Evolutionary conservation across 2,888 invertebrate genomes (phyloP), one percentile per base, ranked within the genome.

Genomic region (Rugalucina vietnamica): DNA sequence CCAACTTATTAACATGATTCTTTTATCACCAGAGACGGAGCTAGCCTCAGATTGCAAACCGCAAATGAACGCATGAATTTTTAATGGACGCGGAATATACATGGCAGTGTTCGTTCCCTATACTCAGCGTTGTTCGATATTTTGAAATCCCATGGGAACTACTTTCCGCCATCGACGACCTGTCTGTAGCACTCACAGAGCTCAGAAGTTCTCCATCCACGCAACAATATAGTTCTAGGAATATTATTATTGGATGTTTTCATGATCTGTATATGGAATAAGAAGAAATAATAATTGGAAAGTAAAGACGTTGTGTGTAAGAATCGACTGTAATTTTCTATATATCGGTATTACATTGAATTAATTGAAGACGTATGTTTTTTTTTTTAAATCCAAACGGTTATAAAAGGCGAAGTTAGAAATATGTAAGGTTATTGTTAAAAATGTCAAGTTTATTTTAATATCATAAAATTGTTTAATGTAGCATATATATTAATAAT

Each of bases 61-160:
- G 24, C 60, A 60, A 60, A 60, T 60, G 60, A 60, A 60, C 27
- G 60, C 60, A 60, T 60, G 24, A 60, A 60, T 60, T 60, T 60
- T 60, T 60, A 60, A 60, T 60, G 60, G 10, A 60, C n/a, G 24
- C n/a, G 10, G 60, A 60, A 60, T 27, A 27, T 5, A 8, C 27
- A 29, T 5, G 24, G 24, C 29, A 27, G 60, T 29, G 24, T 1
- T 14, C 29, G 27, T 29, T 24, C 27, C 60, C 12, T 24, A 24
- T 60, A 60, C n/a, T 8, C 60, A 29, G 4, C 27, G 10, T 60
- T 60, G 29, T 60, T 60, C 60, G 24, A 60, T 60, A 60, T 24
- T 24, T 60, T 5, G 27, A 43, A 24, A 24, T 60, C 60, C 60
- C 60, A 29, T 27, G 60, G 60, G 60, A 60, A 10, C 10, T 12